Evolutionary conservation across 1,140 invertebrate species (phyloP).

Genomic region (Lucilia sericata): DNA sequence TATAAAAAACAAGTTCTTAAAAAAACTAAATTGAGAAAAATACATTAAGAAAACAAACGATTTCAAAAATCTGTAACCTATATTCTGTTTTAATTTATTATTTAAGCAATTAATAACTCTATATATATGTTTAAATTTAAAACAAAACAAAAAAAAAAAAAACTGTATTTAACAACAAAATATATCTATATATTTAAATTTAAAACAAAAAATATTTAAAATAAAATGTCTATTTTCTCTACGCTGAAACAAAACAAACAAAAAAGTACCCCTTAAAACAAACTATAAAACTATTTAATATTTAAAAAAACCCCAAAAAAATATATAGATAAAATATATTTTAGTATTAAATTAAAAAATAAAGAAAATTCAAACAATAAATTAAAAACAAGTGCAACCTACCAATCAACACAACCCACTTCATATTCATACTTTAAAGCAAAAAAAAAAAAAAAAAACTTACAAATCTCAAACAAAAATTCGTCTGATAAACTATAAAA

Average conservation of each 20-base stretch:
- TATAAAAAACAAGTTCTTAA: constrained; percentile 32
- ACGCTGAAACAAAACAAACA: constrained; percentile 24
- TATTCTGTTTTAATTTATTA: constrained; percentile 13
- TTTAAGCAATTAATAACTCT: not conserved
- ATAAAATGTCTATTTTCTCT: constrained; percentile 40
- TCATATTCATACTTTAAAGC: constrained; percentile 24
- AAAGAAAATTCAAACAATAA: not conserved
- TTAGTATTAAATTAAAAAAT: constrained; percentile 2
- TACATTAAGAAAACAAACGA: not conserved
- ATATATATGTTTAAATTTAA: not conserved
- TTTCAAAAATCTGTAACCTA: constrained; percentile 10
- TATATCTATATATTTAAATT: constrained; percentile 37
- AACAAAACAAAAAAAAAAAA: not conserved
- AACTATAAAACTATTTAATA: not conserved
- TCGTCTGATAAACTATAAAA: not conserved
- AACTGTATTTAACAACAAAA: constrained; percentile 15
- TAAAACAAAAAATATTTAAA: not conserved
- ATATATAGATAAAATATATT: constrained; percentile 15
- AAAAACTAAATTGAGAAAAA: constrained; percentile 2
- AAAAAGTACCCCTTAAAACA: not conserved
- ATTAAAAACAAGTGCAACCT: constrained; percentile 7
- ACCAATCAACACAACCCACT: constrained; percentile 33
- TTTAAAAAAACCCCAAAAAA: not conserved
- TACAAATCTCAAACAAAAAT: not conserved
- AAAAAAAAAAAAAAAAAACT: constrained; percentile 13